Conservation (phyloP, 2,113 vertebrate species). For the Gadus macrocephalus region DNA sequence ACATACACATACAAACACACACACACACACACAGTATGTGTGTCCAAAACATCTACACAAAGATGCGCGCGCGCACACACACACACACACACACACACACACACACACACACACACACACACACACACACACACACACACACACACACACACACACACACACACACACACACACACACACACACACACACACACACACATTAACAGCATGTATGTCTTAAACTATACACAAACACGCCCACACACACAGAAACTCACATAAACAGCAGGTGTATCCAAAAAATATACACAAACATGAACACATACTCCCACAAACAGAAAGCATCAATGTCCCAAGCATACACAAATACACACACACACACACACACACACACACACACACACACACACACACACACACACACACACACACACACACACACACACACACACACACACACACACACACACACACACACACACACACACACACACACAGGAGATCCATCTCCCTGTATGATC, state of each 20-base stretch:
- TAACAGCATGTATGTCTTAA: neutral
- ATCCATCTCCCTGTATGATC: slow-evolving; percentile 38
- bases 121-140: neutral
- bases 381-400: slow-evolving; percentile 15
- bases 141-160: neutral
- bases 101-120: neutral
- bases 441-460: neutral
- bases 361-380: slow-evolving; percentile 8
- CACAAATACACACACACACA: neutral
- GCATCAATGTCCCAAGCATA: neutral
- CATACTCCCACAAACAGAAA: slow-evolving; percentile 9
- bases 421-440: slow-evolving; percentile 7
- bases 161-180: neutral
- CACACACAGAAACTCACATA: neutral
- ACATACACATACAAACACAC: neutral
- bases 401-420: slow-evolving; percentile 9
- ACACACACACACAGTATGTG: neutral
- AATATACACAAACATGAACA: slow-evolving; percentile 6
- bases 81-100: neutral
- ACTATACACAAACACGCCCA: neutral
- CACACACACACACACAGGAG: slow-evolving; percentile 21
- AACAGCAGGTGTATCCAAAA: too few relatives aligned
- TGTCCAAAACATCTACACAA: neutral
- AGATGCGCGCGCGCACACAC: neutral
- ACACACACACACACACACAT: neutral